Base-by-base conservation (phyloP, 2,113 vertebrate species). In the Alouatta palliata region DNA sequence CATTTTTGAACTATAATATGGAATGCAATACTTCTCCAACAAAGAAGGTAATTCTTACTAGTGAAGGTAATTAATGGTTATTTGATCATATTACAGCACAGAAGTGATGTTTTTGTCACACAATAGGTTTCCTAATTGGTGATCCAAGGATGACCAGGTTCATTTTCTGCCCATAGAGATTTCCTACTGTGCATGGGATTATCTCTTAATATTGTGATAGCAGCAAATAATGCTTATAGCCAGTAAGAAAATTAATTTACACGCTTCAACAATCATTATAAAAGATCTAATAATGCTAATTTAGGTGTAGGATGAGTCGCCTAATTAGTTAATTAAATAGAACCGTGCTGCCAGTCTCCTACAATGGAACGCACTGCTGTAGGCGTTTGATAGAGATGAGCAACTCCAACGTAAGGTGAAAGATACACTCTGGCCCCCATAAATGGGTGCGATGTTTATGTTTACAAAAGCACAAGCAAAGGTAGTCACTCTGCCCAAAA, bases 61-160 rank as follows among this genome's bases (percentile, higher is more conserved):
- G 97, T 79, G 97, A 98, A 97, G 96, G 95, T 97, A 99, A 98
- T 98, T 98, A 98, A 97, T 97, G 98, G 98, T 98, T 98, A 98
- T 98, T 97, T 98, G 97, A 98, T 98, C 98, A 98, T 97, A 97
- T 98, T 97, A 97, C 97, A 98, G 98, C 96, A 98, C 1, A 92
- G 97, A 98, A 98, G 96, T 97, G 96, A 98, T 98, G 98, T 97
- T 98, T 98, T 98, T 97, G 89, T 93, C 88, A 97, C 98, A 98
- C 97, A 98, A 98, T 98, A 97, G 95, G 43, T 95, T 98, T 97
- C 97, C 97, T 98, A 98, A 98, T 98, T 98, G 98, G 97, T 95
- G 93, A 97, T 97, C 96, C 79, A 97, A 97, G 81, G 93, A 97
- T 98, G 97, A 98, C 97, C 97, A 97, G 20, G 68, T 97, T 98